Conservation (phyloP, 2,888 invertebrate species). For the Exocentrus adspersus region DNA sequence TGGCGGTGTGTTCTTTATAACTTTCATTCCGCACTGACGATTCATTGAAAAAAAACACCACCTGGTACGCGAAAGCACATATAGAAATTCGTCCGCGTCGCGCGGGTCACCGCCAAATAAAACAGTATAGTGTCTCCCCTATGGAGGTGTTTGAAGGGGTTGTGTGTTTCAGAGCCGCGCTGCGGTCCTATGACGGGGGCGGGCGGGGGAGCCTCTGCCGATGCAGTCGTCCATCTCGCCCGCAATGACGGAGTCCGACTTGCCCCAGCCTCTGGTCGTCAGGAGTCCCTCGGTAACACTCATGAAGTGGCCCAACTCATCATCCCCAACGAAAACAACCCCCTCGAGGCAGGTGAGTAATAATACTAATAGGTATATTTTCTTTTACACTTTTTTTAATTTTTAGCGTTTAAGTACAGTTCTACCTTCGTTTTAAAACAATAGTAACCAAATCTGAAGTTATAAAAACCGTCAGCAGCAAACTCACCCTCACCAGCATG, state of each 20-base stretch:
- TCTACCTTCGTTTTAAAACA: no score
- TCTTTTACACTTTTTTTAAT: background rate
- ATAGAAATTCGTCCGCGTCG: background rate
- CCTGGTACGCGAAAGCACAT: conserved; percentile 19
- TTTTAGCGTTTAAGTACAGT: no score
- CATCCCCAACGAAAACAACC: conserved; percentile 59
- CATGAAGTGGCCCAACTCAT: conserved; percentile 66
- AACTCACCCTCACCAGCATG: no score
- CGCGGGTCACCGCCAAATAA: conserved; percentile 12
- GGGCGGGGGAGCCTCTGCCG: conserved; percentile 58
- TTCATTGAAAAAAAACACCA: conserved; percentile 11
- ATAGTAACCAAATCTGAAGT: no score
- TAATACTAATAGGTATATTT: no score
- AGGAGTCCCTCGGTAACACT: conserved; percentile 74
- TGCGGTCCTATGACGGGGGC: conserved; percentile 76
- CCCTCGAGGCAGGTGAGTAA: conserved; percentile 34
- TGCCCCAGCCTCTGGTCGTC: conserved; percentile 77
- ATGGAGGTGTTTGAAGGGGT: conserved; percentile 20
- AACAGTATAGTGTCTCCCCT: background rate
- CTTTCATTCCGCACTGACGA: background rate
- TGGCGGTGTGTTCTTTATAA: background rate
- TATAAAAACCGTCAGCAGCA: no score
- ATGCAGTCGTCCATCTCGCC: conserved; percentile 68
- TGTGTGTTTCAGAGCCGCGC: conserved; percentile 69
- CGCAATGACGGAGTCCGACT: conserved; percentile 71